phyloP scores from a whole-genome alignment of 2,797 vertebrate genomes.

The Propithecus perrieri region DNA sequence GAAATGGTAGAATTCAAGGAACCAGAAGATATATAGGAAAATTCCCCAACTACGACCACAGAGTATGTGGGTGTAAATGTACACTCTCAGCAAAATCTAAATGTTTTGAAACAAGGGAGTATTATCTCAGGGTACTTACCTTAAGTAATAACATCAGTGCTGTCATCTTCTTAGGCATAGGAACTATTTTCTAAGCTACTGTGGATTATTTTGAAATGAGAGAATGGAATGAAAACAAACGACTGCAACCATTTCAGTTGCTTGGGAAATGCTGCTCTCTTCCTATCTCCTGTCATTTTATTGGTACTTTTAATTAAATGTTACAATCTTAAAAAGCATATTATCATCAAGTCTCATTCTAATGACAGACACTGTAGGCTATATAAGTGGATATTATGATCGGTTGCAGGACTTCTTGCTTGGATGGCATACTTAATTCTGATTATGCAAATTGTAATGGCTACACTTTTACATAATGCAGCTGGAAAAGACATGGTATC shows the following conservation, averaged over 20 bases:
- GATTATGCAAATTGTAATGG: background rate
- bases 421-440: background rate
- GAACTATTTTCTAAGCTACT: background rate
- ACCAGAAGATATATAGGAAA: background rate
- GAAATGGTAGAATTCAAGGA: constrained; percentile 17
- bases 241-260: background rate
- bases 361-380: constrained; percentile 17
- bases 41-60: background rate
- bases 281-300: background rate
- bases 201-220: constrained; percentile 11
- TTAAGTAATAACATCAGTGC: background rate
- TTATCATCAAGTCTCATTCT: constrained; percentile 1
- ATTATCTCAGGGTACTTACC: background rate
- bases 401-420: background rate
- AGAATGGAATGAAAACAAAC: background rate
- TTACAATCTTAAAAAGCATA: background rate
- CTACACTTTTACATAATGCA: background rate
- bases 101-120: background rate
- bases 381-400: background rate
- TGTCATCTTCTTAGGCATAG: background rate
- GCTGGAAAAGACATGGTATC: background rate
- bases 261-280: background rate
- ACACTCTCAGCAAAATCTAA: background rate
- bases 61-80: background rate
- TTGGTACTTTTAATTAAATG: constrained; percentile 39